phyloP scores from a whole-genome alignment of 2,797 vertebrate species.

The Morelia viridis region DNA sequence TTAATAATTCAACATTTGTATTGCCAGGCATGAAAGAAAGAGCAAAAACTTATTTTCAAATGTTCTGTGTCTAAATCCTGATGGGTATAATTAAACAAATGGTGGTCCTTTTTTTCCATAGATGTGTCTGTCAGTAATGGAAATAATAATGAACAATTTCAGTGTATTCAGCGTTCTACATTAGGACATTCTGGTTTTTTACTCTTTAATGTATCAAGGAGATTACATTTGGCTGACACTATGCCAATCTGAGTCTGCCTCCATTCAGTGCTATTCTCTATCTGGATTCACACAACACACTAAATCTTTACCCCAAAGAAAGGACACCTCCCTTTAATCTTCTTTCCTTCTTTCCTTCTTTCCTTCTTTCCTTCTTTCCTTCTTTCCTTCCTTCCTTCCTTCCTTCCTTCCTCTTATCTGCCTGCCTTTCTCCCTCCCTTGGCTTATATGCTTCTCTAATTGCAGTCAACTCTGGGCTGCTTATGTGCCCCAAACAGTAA shows the following conservation, averaged over 20 bases:
- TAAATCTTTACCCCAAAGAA: not conserved
- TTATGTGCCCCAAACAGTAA: too few relatives aligned
- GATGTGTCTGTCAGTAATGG: not conserved
- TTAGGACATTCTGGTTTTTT: not conserved
- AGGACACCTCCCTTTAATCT: not conserved
- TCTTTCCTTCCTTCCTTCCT: too few relatives aligned
- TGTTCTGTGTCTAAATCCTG: constrained; percentile 14
- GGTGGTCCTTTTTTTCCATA: not conserved
- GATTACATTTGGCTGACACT: not conserved
- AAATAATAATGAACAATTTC: constrained; percentile 1
- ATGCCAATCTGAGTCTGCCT: not conserved
- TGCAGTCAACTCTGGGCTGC: too few relatives aligned
- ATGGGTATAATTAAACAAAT: constrained; percentile 16
- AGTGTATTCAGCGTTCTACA: not conserved
- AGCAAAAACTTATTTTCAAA: constrained; percentile 36
- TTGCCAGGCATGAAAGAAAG: constrained; percentile 19
- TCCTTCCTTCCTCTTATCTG: too few relatives aligned
- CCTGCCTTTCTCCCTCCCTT: too few relatives aligned
- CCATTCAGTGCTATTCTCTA: not conserved
- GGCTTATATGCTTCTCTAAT: too few relatives aligned
- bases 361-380: not conserved
- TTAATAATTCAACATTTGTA: constrained; percentile 48
- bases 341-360: too few relatives aligned
- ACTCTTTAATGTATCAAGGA: not conserved
- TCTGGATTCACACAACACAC: not conserved